Percentiles rank a stretch among this genome's conserved stretches.
Conservation (phyloP, 2,888 invertebrate genomes). For the Sepiola atlantica region DNA sequence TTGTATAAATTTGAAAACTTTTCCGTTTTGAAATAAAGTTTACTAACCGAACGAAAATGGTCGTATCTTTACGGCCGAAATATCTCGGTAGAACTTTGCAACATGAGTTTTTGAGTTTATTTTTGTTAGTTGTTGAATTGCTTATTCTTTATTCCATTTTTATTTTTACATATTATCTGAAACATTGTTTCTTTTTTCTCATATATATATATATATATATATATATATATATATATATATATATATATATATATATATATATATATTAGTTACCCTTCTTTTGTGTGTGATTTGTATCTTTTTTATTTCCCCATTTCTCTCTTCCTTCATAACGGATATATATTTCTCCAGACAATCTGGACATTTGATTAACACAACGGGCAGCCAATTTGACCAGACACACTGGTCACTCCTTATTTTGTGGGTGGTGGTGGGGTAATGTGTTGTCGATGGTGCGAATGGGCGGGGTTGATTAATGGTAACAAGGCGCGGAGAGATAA, state of each 20-base stretch:
- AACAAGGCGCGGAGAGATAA: not conserved
- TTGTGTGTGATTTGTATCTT: not conserved
- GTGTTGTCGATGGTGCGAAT: not conserved
- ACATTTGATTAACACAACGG: conserved; percentile 32
- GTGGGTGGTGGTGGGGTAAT: not conserved
- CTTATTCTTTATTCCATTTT: too few relatives aligned
- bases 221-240: conserved; percentile 5
- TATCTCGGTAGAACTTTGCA: too few relatives aligned
- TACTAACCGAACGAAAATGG: too few relatives aligned
- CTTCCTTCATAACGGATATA: not conserved
- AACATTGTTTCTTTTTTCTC: not conserved
- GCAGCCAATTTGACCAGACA: conserved; percentile 32
- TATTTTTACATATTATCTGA: too few relatives aligned
- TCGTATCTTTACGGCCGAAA: too few relatives aligned
- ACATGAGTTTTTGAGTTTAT: too few relatives aligned
- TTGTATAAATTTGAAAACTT: too few relatives aligned
- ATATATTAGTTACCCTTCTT: not conserved
- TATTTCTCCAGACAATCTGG: not conserved
- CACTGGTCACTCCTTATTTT: not conserved
- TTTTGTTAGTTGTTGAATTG: too few relatives aligned
- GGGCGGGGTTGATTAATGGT: not conserved
- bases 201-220: not conserved
- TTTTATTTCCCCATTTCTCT: not conserved
- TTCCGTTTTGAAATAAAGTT: too few relatives aligned
- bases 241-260: not conserved